These are phyloP conservation scores for Sinocyclocheilus maitianheensis DNA, from an alignment of 2,113 vertebrate genomes.

Conservation along the genomic window DNA sequence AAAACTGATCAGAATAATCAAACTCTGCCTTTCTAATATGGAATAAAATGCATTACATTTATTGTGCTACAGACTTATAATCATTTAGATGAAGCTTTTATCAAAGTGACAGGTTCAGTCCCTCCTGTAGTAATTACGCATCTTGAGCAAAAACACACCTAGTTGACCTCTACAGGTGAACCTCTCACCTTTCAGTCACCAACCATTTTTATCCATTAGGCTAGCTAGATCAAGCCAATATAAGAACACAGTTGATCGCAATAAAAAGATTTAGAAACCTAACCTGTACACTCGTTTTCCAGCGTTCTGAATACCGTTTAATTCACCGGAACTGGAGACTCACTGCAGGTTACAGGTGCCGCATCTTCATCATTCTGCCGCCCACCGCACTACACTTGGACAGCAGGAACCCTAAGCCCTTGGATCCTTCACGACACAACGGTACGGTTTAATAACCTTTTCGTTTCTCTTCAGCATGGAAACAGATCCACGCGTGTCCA, in stretches of 20 bases:
- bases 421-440: background rate
- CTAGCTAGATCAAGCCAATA: background rate
- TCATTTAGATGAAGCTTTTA: background rate
- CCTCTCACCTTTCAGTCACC: background rate
- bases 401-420: background rate
- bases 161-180: background rate
- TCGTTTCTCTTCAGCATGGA: background rate
- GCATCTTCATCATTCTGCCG: slow-evolving; percentile 10
- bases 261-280: background rate
- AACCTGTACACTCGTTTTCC: background rate
- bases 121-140: background rate
- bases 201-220: background rate
- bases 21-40: background rate
- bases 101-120: background rate
- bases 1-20: background rate
- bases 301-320: slow-evolving; percentile 14
- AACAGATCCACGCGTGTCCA: slow-evolving; percentile 17
- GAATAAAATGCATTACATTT: background rate
- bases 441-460: background rate
- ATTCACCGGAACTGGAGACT: background rate
- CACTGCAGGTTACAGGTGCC: slow-evolving; percentile 33
- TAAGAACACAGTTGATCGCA: background rate
- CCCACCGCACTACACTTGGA: background rate
- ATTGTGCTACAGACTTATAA: background rate
- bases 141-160: background rate